A percentile compares a stretch with the other conserved stretches of the same genome.
Evolutionary conservation across 2,113 vertebrate species (phyloP).

Genomic region (Pedionomus torquatus): DNA sequence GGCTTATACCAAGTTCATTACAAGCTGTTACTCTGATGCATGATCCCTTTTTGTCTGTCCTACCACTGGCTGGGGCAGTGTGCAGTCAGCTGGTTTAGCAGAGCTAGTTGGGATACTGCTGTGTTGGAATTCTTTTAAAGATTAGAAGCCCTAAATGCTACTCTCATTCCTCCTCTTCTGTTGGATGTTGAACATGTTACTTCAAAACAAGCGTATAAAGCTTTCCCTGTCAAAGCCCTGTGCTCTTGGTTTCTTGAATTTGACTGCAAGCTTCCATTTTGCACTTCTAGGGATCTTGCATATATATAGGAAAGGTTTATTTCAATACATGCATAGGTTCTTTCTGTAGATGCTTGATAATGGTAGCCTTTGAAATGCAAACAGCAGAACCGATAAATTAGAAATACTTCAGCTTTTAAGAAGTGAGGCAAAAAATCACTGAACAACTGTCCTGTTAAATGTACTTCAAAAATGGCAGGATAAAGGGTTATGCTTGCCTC

Average conservation of each 20-base stretch:
- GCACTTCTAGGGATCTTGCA: background rate
- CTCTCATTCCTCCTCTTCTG: background rate
- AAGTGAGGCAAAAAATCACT: background rate
- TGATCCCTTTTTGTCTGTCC: background rate
- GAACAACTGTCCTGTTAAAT: background rate
- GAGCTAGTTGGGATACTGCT: background rate
- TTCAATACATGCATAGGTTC: background rate
- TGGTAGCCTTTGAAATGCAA: background rate
- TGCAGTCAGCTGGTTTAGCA: background rate
- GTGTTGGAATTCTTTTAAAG: background rate
- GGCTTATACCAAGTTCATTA: background rate
- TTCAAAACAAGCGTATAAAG: background rate
- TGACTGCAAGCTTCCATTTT: background rate
- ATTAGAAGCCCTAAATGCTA: background rate
- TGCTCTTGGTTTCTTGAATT: background rate
- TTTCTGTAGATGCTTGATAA: background rate
- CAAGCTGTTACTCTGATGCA: background rate
- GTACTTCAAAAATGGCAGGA: rapidly evolving
- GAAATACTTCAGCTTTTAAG: background rate
- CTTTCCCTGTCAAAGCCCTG: background rate
- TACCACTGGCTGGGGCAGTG: background rate
- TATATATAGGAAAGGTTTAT: background rate
- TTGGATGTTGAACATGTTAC: background rate
- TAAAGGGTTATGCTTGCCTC: background rate
- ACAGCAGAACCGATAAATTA: background rate